phyloP scores from a whole-genome alignment of 2,113 vertebrate genomes.

The Acinonyx jubatus region DNA sequence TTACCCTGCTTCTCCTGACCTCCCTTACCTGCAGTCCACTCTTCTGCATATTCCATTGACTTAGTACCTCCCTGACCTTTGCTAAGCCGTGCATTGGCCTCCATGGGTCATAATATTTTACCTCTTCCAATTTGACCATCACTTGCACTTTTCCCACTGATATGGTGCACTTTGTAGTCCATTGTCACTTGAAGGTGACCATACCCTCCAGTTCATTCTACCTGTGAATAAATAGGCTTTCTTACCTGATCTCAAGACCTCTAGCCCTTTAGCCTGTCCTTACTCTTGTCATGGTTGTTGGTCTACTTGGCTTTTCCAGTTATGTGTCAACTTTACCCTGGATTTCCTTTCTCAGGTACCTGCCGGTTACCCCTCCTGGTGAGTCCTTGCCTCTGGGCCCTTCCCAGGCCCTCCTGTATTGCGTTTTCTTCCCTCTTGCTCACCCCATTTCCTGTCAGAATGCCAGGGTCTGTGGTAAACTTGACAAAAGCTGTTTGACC shows the following conservation, averaged over 20 bases:
- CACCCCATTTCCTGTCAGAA: neutral
- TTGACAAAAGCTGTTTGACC: neutral
- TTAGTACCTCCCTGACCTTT: neutral
- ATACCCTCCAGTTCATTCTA: neutral
- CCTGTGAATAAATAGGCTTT: neutral
- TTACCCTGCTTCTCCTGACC: neutral
- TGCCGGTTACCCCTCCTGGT: neutral
- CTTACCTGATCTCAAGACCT: neutral
- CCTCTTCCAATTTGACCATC: neutral
- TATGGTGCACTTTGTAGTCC: neutral
- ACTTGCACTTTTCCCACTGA: neutral
- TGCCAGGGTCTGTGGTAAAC: neutral
- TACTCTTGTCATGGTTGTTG: neutral
- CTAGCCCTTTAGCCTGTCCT: neutral
- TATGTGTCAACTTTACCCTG: neutral
- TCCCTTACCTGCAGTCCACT: neutral
- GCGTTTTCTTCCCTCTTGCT: neutral
- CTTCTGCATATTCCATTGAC: neutral
- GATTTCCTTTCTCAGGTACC: neutral
- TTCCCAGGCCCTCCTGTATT: neutral
- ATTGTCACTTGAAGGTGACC: neutral
- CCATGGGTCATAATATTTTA: neutral
- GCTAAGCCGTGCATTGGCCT: neutral
- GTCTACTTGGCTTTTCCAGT: neutral
- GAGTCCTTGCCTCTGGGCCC: neutral